A percentile compares a stretch with the other conserved stretches of the same genome.
Evolutionary conservation across 2,888 invertebrate genomes (phyloP).

Genomic region (Drosophila barbarae): DNA sequence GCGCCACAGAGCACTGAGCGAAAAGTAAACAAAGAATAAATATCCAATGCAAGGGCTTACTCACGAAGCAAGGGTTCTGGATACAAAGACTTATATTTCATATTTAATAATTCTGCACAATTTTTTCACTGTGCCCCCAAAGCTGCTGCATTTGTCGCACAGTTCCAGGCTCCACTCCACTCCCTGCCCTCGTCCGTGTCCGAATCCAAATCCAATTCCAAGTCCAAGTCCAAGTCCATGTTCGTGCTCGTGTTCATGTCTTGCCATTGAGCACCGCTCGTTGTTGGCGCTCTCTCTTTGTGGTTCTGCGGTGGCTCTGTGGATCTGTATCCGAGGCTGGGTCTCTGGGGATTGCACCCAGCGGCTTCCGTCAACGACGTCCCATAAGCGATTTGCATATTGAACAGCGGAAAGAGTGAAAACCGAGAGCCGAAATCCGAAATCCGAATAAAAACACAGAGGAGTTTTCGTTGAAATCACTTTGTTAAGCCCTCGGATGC

Average conservation of each 20-base stretch:
- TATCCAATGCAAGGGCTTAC: neutral
- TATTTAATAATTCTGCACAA: neutral
- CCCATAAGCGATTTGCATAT: conserved; percentile 70
- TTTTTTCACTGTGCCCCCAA: conserved; percentile 3
- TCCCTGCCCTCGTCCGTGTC: neutral
- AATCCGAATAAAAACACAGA: neutral
- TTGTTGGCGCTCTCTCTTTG: conserved; percentile 54
- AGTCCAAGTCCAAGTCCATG: conserved; percentile 33
- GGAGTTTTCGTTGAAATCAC: conserved; percentile 61
- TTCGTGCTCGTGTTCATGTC: conserved; percentile 44
- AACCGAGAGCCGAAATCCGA: neutral
- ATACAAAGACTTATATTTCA: too few relatives aligned
- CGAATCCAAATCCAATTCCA: neutral
- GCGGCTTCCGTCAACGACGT: conserved; percentile 68
- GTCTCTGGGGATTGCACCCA: conserved; percentile 48
- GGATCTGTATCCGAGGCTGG: neutral
- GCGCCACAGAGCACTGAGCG: conserved; percentile 54
- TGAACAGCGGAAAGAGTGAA: conserved; percentile 30
- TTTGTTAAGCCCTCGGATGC: conserved; percentile 59
- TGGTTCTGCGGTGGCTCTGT: conserved; percentile 9
- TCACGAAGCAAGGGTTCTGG: neutral
- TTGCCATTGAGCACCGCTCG: conserved; percentile 30
- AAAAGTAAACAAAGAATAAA: neutral
- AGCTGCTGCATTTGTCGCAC: conserved; percentile 17
- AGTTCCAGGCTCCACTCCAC: neutral